These are phyloP conservation scores for Patella depressa DNA, from an alignment of 2,888 invertebrate species.

Conservation along the genomic window DNA sequence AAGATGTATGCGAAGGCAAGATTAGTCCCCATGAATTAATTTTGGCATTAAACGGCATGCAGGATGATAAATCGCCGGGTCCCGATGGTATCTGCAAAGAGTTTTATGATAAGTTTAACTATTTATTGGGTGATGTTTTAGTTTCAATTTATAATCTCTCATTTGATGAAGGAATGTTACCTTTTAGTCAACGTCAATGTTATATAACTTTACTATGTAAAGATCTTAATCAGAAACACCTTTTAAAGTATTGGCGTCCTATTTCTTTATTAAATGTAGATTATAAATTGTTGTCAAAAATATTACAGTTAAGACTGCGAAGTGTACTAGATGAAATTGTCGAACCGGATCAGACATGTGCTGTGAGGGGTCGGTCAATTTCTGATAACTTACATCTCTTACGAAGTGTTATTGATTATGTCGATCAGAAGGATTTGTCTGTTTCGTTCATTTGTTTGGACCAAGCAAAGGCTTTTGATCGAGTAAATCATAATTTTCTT, in stretches of 20 bases:
- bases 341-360: conserved; percentile 42
- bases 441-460: conserved; percentile 41
- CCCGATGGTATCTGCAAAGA: conserved; percentile 41
- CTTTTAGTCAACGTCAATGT: conserved; percentile 23
- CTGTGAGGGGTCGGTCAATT: conserved; percentile 39
- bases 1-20: conserved; percentile 5
- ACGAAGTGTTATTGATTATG: conserved; percentile 39
- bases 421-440: conserved; percentile 35
- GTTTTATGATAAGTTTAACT: conserved; percentile 34
- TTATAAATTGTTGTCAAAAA: conserved; percentile 44
- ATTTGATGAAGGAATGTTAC: conserved; percentile 28
- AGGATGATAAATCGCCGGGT: conserved; percentile 37
- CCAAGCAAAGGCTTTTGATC: conserved; percentile 49
- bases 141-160: conserved; percentile 21
- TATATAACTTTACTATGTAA: conserved; percentile 40
- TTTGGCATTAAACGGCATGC: conserved; percentile 28
- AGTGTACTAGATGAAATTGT: conserved; percentile 35
- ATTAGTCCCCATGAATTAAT: conserved; percentile 13
- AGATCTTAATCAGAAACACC: conserved; percentile 29
- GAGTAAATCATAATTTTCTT: conserved; percentile 41
- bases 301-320: conserved; percentile 35
- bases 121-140: conserved; percentile 27
- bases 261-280: conserved; percentile 45
- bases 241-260: conserved; percentile 43
- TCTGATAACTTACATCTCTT: conserved; percentile 43